Percentiles rank a stretch among this genome's conserved stretches.
Conservation (phyloP, 2,113 vertebrate genomes). For the Mohoua ochrocephala region DNA sequence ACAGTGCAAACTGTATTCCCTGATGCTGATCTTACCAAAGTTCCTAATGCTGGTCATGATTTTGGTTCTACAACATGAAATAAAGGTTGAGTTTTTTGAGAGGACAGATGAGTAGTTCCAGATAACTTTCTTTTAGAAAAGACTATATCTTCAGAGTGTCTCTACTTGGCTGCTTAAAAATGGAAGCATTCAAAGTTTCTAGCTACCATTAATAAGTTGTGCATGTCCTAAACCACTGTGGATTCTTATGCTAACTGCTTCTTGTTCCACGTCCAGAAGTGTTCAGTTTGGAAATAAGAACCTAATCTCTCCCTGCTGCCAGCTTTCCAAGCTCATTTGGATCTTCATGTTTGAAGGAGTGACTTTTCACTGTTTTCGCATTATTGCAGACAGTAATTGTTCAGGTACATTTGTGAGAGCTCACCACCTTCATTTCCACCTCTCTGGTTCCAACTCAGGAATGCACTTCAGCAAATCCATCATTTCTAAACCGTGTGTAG, state of each 20-base stretch:
- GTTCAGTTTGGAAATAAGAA: not conserved
- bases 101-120: not conserved
- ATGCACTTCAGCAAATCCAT: not conserved
- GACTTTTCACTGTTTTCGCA: not conserved
- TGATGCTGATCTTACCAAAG: not conserved
- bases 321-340: not conserved
- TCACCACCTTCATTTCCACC: not conserved
- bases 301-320: not conserved
- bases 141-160: not conserved
- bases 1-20: not conserved
- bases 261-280: not conserved
- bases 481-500: not conserved
- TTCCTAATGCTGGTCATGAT: not conserved
- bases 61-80: not conserved
- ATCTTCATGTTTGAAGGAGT: not conserved
- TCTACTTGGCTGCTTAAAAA: not conserved
- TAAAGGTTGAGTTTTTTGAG: not conserved
- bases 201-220: not conserved
- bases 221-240: not conserved
- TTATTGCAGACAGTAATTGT: not conserved
- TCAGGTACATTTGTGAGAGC: not conserved
- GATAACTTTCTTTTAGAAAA: not conserved
- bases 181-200: not conserved
- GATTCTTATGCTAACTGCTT: not conserved
- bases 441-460: not conserved